Conservation (phyloP, 2,797 vertebrate genomes). For the Craterocephalus amniculus region DNA sequence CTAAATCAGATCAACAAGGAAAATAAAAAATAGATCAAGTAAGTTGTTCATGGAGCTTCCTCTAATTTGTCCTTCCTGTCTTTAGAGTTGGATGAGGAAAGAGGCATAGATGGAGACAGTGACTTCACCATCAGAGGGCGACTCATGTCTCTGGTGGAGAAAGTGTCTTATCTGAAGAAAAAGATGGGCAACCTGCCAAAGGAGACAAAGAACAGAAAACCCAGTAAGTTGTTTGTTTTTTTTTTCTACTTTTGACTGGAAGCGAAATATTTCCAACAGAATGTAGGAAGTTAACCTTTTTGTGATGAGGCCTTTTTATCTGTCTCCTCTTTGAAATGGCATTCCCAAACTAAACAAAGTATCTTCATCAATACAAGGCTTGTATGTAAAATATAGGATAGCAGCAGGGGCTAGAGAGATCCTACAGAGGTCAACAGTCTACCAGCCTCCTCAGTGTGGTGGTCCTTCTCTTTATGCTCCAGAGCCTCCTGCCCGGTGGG, state of each 20-base stretch:
- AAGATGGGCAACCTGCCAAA: conserved; percentile 86
- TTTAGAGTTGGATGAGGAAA: conserved; percentile 92
- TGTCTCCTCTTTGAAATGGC: no score
- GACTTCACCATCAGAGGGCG: conserved; percentile 93
- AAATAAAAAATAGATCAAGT: neutral
- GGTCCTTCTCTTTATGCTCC: no score
- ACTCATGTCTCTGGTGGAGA: conserved; percentile 91
- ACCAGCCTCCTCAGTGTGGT: no score
- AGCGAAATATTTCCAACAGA: no score
- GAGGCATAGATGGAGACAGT: conserved; percentile 82
- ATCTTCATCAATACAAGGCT: no score
- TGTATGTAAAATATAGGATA: no score
- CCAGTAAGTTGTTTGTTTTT: conserved; percentile 89
- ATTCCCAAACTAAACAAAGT: no score
- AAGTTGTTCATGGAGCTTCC: neutral
- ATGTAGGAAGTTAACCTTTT: no score
- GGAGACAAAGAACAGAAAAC: conserved; percentile 86
- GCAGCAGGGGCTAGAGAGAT: no score
- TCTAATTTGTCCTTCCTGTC: conserved; percentile 1
- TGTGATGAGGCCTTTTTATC: no score
- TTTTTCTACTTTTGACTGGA: neutral
- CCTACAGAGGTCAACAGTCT: no score
- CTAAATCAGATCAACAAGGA: neutral
- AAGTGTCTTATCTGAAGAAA: conserved; percentile 91
- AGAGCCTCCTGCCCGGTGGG: no score